Evolutionary conservation across 2,113 vertebrate genomes (phyloP).

Genomic region (Rallus limicola): DNA sequence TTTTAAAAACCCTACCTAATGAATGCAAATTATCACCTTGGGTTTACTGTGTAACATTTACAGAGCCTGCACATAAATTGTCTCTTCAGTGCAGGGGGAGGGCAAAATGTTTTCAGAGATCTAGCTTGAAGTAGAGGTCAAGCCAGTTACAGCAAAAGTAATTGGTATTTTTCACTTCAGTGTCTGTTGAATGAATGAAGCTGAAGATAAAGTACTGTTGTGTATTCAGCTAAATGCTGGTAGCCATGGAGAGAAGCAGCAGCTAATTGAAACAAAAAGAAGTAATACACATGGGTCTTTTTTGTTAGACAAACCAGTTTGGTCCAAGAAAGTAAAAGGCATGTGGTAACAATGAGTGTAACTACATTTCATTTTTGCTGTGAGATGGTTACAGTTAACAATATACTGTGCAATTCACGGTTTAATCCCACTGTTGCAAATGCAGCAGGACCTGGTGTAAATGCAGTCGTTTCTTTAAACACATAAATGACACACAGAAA

Average conservation of each 20-base stretch:
- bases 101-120: neutral
- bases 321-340: slow-evolving; percentile 2
- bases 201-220: neutral
- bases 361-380: neutral
- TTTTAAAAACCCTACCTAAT: neutral
- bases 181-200: neutral
- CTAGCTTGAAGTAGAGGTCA: neutral
- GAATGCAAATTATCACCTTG: neutral
- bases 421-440: neutral
- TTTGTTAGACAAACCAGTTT: neutral
- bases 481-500: neutral
- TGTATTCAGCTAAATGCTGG: neutral
- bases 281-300: neutral
- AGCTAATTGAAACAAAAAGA: neutral
- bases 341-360: neutral
- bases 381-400: neutral
- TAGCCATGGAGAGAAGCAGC: slow-evolving; percentile 23
- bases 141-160: neutral
- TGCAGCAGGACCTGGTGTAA: neutral
- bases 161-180: neutral
- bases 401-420: neutral
- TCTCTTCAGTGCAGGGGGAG: neutral
- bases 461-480: neutral
- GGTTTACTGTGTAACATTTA: neutral
- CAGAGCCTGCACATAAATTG: neutral